Base-by-base conservation (phyloP, 2,113 vertebrate species). In the Dipodomys spectabilis region DNA sequence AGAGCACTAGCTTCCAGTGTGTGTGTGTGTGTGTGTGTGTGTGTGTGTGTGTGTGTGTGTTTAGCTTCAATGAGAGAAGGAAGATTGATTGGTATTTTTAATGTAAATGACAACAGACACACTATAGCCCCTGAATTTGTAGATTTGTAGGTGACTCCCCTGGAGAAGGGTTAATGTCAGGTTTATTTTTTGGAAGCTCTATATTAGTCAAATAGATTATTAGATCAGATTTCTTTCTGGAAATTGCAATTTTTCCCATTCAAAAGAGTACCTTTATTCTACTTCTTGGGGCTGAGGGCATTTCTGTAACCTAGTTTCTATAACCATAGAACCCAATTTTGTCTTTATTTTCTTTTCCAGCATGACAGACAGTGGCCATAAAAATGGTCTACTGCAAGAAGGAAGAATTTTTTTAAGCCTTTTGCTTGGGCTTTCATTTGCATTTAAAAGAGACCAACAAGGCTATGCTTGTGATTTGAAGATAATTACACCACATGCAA, bases 381-480 rank as follows among this genome's bases (percentile, higher is more conserved):
- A 94, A 86, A 11, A 27, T 39, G 18, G 53, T 69, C 60, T 27
- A 75, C n/a, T 90, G 82, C 49, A 89, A 39, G 73, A 87, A 95
- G 39, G 23, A 86, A 94, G 32, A 74, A 35, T 77, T 65, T 79
- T 77, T 73, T 39, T 20, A 64, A 57, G 23, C 0, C 10, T 49
- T 90, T 93, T 92, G 60, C 75, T 74, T 93, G 30, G 82, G 88
- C 82, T 77, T 93, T 71, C 86, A 95, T 96, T 97, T 97, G 82
- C 88, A 95, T 95, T 96, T 96, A 88, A 95, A 95, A 93, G 88
- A 95, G 89, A 92, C 39, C 82, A 74, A 84, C 78, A 49, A 81
- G 62, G n/a, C 45, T 84, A 11, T 60, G 32, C 91, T 44, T 83
- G 84, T 92, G 96, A 93, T 90, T 93, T 92, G 80, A 91, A 86